Evolutionary conservation across 2,113 vertebrate species (phyloP), one percentile per base, ranked within the genome.

Genomic region (Tragulus kanchil): DNA sequence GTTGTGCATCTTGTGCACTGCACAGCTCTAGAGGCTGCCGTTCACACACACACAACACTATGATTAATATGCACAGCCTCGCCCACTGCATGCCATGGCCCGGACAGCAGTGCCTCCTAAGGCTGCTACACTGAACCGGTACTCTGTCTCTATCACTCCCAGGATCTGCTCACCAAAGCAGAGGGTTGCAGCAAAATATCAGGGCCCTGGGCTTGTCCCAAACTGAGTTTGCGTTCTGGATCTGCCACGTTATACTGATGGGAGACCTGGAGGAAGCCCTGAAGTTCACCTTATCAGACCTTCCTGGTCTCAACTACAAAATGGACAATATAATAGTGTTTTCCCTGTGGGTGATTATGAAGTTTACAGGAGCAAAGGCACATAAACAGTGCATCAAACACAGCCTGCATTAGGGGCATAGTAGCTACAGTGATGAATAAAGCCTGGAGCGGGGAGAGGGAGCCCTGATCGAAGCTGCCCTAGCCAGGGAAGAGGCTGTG

Each of bases 391-490:
- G 15, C 23, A n/a, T 42, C 26, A 9, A 14, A 28, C 6, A 1
- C 65, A 81, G 67, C 42, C 0, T 1, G 56, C 25, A 13, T 3
- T 25, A 1, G 52, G 61, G 77, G 58, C 64, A 2, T 0, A 8
- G 82, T 1, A 82, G 59, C 73, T 42, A 15, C 36, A 7, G n/a
- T 56, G 92, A 69, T 71, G 50, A 78, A 54, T 50, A 25, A 85
- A 58, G 69, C 69, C 42, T 25, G 13, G 10, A 75, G 58, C 2
- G 25, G 50, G 59, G 48, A 75, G 25, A 65, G 45, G 90, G 50
- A 56, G 31, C 59, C 88, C 31, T 0, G 12, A 36, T 5, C 0
- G 1, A 28, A 73, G 59, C 62, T 0, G 0, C 48, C 85, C 73
- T 52, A 21, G 71, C 61, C 54, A 8, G 67, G 50, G 58, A 83